Conservation (phyloP, 2,113 vertebrate genomes). For the Microcebus tavaratra region DNA sequence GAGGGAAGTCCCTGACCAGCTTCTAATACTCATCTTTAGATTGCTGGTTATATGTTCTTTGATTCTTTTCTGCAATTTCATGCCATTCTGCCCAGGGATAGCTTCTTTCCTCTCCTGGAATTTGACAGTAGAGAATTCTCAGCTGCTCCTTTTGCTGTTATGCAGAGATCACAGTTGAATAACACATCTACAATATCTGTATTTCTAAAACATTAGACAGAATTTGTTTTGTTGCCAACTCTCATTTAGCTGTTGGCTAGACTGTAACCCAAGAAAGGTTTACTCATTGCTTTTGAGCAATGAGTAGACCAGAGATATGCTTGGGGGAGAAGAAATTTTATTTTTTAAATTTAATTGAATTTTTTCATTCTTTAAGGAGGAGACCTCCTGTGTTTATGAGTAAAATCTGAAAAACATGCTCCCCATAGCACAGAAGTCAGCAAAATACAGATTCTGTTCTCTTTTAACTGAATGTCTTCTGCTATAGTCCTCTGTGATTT, state of each 20-base stretch:
- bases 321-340: neutral
- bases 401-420: neutral
- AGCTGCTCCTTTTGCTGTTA: neutral
- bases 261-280: neutral
- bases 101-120: neutral
- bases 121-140: neutral
- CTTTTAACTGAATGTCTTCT: neutral
- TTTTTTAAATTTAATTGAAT: neutral
- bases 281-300: neutral
- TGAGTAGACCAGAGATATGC: neutral
- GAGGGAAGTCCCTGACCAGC: accelerated
- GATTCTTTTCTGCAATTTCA: neutral
- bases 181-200: neutral
- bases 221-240: neutral
- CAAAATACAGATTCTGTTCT: neutral
- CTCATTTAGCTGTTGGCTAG: neutral
- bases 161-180: neutral
- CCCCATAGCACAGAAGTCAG: neutral
- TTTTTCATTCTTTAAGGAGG: neutral
- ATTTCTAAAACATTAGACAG: neutral
- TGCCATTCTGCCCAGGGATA: neutral
- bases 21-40: neutral
- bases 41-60: neutral
- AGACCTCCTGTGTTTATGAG: neutral
- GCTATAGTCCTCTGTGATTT: neutral